Evolutionary conservation across 2,888 invertebrate genomes (phyloP), one percentile per base, ranked within the genome.

Genomic region (Catonia carolina): DNA sequence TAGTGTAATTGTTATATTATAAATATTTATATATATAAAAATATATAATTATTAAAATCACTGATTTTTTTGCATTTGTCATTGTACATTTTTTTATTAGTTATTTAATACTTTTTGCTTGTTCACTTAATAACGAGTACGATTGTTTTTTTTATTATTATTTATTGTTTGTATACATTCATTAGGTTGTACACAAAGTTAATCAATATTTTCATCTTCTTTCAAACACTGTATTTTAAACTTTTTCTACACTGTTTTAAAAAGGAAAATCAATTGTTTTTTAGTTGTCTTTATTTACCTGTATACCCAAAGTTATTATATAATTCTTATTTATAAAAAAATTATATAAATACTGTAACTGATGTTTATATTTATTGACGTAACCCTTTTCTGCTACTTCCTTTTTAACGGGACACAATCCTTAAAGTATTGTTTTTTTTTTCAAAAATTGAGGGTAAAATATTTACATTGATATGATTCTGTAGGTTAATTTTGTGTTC

Each of bases 1-100:
- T 42, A 42, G 18, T 39, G 35, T 20, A 33, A 48, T 51, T 56
- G 56, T 56, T 56, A 56, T 56, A 50, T 42, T 56, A 50, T 50
- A 41, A 4, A 53, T 41, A 56, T 51, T 35, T 48, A 27, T 37
- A 31, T 35, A 48, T 55, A 55, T 37, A 35, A 45, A 54, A 35
- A 45, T 48, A 48, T 55, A 48, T 48, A 37, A 48, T 55, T 55
- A 48, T 55, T 55, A 55, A 37, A 47, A 45, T 18, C 37, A 20
- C 39, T 54, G 23, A 55, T 37, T 48, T 55, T 49, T 48, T 55
- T 22, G 35, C 23, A 41, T 45, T 27, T 27, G 27, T 27, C 27
- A 27, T 27, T 27, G 27, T 27, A 27, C 27, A 27, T 49, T 55
- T 55, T 49, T 55, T 55, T 55, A 55, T 48, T 49, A 33, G 39